Evolutionary conservation across 2,113 vertebrate species (phyloP).

Genomic region (Anguilla rostrata): DNA sequence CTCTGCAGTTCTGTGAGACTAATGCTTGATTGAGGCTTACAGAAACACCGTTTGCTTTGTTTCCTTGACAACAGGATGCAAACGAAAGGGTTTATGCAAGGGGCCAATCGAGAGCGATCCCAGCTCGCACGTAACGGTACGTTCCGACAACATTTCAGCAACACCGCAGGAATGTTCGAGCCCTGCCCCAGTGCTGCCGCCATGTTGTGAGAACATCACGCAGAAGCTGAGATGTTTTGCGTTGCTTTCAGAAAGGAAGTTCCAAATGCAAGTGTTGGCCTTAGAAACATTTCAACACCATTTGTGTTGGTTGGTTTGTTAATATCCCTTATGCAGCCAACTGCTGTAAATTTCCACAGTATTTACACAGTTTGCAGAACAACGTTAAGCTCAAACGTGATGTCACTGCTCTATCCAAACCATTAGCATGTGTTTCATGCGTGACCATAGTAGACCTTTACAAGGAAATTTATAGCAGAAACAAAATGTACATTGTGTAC

Average conservation of each 20-base stretch:
- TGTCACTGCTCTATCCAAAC: neutral
- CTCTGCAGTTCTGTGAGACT: no score
- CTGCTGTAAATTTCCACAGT: constrained; percentile 43
- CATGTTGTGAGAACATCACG: constrained; percentile 44
- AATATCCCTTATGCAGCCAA: constrained; percentile 55
- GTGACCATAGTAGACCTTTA: constrained; percentile 16
- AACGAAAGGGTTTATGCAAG: constrained; percentile 63
- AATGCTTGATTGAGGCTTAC: constrained; percentile 65
- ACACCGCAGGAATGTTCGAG: neutral
- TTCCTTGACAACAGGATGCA: constrained; percentile 32
- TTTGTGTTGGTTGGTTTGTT: constrained; percentile 34
- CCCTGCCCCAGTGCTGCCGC: neutral
- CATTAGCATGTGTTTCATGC: neutral
- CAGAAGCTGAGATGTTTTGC: constrained; percentile 54
- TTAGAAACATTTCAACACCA: constrained; percentile 42
- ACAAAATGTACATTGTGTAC: no score
- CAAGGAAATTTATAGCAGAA: constrained; percentile 3
- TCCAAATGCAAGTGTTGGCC: constrained; percentile 63
- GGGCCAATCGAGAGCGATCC: constrained; percentile 39
- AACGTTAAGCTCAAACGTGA: constrained; percentile 30
- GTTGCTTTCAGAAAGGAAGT: constrained; percentile 57
- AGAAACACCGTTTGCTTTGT: constrained; percentile 52
- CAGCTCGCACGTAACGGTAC: constrained; percentile 27
- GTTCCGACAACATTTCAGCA: constrained; percentile 46
- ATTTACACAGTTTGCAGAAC: constrained; percentile 43